Base-by-base conservation (phyloP, 2,113 vertebrate species). In the Gymnorhina tibicen region DNA sequence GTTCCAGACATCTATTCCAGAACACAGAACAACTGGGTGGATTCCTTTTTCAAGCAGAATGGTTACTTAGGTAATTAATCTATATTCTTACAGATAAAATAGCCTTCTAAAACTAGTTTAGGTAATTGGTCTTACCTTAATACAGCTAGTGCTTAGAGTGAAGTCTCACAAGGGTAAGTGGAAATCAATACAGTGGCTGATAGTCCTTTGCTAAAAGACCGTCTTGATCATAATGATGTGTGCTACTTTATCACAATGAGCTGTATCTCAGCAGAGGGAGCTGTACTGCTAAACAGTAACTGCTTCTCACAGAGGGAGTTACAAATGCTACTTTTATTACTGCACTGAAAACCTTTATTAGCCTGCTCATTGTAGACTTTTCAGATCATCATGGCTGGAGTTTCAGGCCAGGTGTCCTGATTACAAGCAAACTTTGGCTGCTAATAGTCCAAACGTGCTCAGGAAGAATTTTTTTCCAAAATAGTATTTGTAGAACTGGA, bases 21-120 rank as follows among this genome's bases (percentile, higher is more conserved):
- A 97, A 99, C 99, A 1, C 99, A 99, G 95, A 99, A 98, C 89
- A 89, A 98, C 87, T 99, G 99, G 99, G 99, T 99, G 62, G 99
- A 99, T 96, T 99, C 99, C 16, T 99, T 99, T 98, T 98, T 99
- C 83, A 99, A 98, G 86, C 99, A 99, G 95, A 99, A 99, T 80
- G 98, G 99, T 94, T 99, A 99, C 96, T 97, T 99, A 92, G 99
- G 99, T 99, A 98, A 98, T 85, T 90, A 55, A 76, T 85, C 79
- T 83, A 24, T 66, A 69, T 94, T 91, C 52, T 91, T n/a, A 4
- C 52, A n/a, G 68, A 68, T 78, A 67, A 91, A 73, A n/a, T 44
- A 55, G 15, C 24, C 47, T 85, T 67, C 55, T 64, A 74, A 86
- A 82, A 66, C 9, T 80, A 37, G 21, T 62, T n/a, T 66, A 56